phyloP scores from a whole-genome alignment of 1,140 invertebrate genomes.

The Apis mellifera region Amel_HAv3.1 CM009932.2:11766501-11767000 shows the following conservation, averaged over 20 bases:
- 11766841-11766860: no score
- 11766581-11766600: neutral
- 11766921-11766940: neutral
- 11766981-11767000: constrained; percentile 1
- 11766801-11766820: no score
- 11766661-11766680: neutral
- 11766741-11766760: neutral
- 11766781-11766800: neutral
- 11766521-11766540: neutral
- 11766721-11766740: neutral
- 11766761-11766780: no score
- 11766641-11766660: constrained; percentile 11
- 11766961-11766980: neutral
- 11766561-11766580: neutral
- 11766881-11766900: neutral
- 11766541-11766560: neutral
- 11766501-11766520: constrained; percentile 2
- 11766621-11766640: neutral
- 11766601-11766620: constrained; percentile 11
- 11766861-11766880: neutral
- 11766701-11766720: neutral
- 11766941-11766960: constrained; percentile 13
- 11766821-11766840: no score
- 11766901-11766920: neutral
- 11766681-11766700: neutral